These are phyloP conservation scores for Anabacerthia variegaticeps DNA, from an alignment of 2,797 vertebrate species.

Conservation along the genomic window DNA sequence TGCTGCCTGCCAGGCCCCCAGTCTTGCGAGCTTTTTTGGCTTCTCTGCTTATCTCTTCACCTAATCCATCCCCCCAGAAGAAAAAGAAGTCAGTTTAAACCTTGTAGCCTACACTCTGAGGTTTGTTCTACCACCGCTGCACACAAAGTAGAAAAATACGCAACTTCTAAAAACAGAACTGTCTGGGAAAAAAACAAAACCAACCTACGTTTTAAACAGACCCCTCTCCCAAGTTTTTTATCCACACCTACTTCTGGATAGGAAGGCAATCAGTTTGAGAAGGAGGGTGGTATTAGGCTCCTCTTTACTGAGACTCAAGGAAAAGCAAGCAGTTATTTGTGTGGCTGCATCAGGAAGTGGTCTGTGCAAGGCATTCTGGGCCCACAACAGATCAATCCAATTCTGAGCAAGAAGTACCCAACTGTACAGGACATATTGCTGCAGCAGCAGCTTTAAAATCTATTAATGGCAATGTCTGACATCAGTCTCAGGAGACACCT, in stretches of 20 bases:
- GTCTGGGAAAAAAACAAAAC: neutral
- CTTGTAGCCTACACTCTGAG: neutral
- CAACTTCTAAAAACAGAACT: neutral
- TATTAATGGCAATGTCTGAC: neutral
- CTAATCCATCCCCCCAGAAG: conserved; percentile 64
- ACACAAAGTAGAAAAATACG: neutral
- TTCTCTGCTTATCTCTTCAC: conserved; percentile 86
- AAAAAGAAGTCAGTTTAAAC: neutral
- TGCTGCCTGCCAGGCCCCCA: conserved; percentile 90
- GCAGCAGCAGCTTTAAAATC: neutral
- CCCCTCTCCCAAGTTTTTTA: neutral
- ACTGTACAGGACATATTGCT: neutral
- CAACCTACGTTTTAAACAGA: neutral
- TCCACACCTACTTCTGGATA: neutral
- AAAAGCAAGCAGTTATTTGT: neutral
- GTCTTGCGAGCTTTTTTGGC: conserved; percentile 88
- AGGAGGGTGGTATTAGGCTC: neutral
- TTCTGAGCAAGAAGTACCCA: neutral
- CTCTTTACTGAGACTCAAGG: neutral
- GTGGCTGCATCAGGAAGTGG: neutral
- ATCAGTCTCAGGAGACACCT: neutral
- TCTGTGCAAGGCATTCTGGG: neutral
- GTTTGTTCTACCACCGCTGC: neutral
- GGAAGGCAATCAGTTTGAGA: neutral
- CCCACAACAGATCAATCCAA: neutral